phyloP scores from a whole-genome alignment of 2,797 vertebrate genomes.

The Clarias fuscus region DNA sequence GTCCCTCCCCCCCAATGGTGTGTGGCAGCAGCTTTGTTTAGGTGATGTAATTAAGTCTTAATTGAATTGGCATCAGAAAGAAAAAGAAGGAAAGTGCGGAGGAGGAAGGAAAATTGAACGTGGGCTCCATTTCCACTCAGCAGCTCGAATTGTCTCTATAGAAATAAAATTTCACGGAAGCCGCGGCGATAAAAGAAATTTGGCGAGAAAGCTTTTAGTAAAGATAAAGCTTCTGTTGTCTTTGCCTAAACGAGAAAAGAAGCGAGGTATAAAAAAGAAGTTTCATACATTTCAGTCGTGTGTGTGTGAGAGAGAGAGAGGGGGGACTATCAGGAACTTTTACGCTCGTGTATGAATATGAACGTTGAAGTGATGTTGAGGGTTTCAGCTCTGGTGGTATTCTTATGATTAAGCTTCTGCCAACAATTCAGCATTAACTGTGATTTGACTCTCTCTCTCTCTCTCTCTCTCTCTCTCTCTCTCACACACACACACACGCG shows the following conservation, averaged over 20 bases:
- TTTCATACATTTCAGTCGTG: constrained; percentile 8
- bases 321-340: background rate
- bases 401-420: background rate
- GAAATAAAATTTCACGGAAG: constrained; percentile 59
- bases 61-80: constrained; percentile 78
- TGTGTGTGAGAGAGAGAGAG: background rate
- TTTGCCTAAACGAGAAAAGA: constrained; percentile 45
- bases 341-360: background rate
- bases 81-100: constrained; percentile 56
- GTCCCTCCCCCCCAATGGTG: background rate
- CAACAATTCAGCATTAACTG: background rate
- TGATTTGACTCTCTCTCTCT: background rate
- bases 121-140: constrained; percentile 63
- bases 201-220: constrained; percentile 62
- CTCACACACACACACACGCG: background rate
- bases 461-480: background rate
- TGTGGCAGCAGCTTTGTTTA: constrained; percentile 69
- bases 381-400: background rate
- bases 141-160: constrained; percentile 51
- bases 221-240: constrained; percentile 59
- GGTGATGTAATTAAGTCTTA: constrained; percentile 80
- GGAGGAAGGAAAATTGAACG: constrained; percentile 52
- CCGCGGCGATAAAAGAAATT: constrained; percentile 58
- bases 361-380: background rate
- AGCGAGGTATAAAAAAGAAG: background rate